These are phyloP conservation scores for Drosophila ezoana DNA, from an alignment of 2,888 invertebrate species.

Conservation along the genomic window DNA sequence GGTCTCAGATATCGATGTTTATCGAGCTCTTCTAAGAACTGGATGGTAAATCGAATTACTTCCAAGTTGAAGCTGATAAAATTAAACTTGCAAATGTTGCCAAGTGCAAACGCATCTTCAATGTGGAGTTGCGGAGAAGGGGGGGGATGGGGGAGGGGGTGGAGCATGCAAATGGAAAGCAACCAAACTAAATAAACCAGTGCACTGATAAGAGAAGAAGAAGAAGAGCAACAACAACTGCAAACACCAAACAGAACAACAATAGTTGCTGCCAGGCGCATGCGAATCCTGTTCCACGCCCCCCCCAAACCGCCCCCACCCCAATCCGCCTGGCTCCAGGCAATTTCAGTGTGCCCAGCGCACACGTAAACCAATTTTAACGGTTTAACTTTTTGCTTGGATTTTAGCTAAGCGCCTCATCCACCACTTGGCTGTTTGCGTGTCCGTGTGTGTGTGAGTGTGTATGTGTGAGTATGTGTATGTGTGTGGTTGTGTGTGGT, in stretches of 20 bases:
- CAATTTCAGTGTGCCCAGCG: constrained; percentile 42
- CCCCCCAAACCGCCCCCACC: neutral
- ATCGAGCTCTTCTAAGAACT: neutral
- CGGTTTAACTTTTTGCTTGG: constrained; percentile 76
- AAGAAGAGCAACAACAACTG: constrained; percentile 18
- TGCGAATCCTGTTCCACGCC: neutral
- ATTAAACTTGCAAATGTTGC: constrained; percentile 4
- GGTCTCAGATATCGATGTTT: too few relatives aligned
- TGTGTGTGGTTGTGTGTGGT: constrained; percentile 19
- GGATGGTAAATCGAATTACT: neutral
- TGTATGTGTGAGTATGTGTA: constrained; percentile 13
- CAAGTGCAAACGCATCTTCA: neutral
- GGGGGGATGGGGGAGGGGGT: neutral
- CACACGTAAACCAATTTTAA: constrained; percentile 77
- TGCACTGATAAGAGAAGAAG: constrained; percentile 49
- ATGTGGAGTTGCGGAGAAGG: too few relatives aligned
- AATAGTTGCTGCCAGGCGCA: constrained; percentile 51
- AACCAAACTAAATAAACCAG: constrained; percentile 38
- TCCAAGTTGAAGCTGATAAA: neutral
- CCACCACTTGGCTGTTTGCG: neutral
- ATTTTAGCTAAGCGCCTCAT: constrained; percentile 2
- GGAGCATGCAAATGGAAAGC: constrained; percentile 37
- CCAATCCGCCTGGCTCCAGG: neutral
- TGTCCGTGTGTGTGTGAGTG: constrained; percentile 3
- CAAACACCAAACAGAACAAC: constrained; percentile 39